Evolutionary conservation across 2,113 vertebrate species (phyloP), one percentile per base, ranked within the genome.

Genomic region (Symphodus melops): DNA sequence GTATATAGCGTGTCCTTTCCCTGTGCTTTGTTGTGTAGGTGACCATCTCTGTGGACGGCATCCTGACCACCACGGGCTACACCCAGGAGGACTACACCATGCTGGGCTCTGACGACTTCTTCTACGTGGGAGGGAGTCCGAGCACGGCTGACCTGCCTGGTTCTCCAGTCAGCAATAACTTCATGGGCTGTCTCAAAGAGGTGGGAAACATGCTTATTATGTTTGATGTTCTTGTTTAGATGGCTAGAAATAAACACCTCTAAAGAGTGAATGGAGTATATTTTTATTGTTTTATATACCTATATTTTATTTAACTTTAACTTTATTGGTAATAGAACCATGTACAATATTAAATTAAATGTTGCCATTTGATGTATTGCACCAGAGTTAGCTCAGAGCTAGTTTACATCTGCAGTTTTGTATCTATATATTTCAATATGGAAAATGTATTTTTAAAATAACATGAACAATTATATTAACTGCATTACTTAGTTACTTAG

Each of bases 21-120:
- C 97, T 99, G 98, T 99, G 98, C 97, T 99, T 98, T 99, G 97
- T 99, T 96, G 95, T 97, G 92, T 98, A 99, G 98, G 98, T 99
- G 91, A 99, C 98, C 94, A 99, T 99, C 94, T 99, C 98, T 84
- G 98, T 99, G 96, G 98, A 99, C 92, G 98, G 98, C 89, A 99
- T 99, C 97, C 97, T 99, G 95, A 99, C 98, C 92, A 99, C 98
- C 93, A 99, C 98, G 78, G 98, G 98, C 92, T 99, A 99, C 95
- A 99, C 98, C 7, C 98, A 99, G 94, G 98, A 99, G 94, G 97
- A 99, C 95, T 99, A 99, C 95, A 99, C 98, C 94, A 99, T 99
- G 98, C 95, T 99, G 93, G 98, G 98, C 87, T 99, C 98, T 59
- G 98, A 99, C 86, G 98, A 99, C 95, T 99, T 98, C 97, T 99